Conservation (phyloP, 1,140 invertebrate genomes). For the Drosophila kanapiae region DNA sequence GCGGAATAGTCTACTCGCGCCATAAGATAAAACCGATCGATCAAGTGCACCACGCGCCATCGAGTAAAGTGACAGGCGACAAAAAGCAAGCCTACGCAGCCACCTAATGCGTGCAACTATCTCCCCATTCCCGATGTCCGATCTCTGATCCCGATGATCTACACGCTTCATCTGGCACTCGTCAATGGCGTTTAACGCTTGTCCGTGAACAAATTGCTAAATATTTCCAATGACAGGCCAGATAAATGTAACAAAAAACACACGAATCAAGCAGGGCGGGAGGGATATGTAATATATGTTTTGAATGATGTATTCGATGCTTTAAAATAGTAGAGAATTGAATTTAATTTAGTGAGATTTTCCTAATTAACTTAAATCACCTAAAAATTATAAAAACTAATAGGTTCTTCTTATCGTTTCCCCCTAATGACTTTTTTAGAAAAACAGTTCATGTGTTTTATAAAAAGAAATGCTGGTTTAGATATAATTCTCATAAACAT, state of each 20-base stretch:
- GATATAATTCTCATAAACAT: not conserved
- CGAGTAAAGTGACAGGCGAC: slow-evolving; percentile 32
- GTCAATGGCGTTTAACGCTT: slow-evolving; percentile 57
- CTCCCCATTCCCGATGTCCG: not conserved
- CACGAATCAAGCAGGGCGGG: not conserved
- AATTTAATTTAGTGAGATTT: not conserved
- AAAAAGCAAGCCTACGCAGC: slow-evolving; percentile 51
- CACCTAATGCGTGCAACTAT: slow-evolving; percentile 43
- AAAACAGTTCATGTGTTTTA: no score
- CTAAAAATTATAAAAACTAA: no score
- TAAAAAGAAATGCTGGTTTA: no score
- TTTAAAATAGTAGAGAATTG: not conserved
- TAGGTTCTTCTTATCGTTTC: no score
- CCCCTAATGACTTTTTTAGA: not conserved
- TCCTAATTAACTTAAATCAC: not conserved
- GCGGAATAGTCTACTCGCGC: slow-evolving; percentile 71
- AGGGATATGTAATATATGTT: not conserved
- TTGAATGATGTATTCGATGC: no score
- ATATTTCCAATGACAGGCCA: slow-evolving; percentile 25
- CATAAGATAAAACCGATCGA: slow-evolving; percentile 76
- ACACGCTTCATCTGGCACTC: slow-evolving; percentile 16
- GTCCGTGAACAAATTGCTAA: slow-evolving; percentile 52
- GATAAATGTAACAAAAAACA: slow-evolving; percentile 2
- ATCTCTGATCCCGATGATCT: slow-evolving; percentile 10
- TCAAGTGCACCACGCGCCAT: slow-evolving; percentile 50